Evolutionary conservation across 2,888 invertebrate genomes (phyloP).

Genomic region (Boloria selene): DNA sequence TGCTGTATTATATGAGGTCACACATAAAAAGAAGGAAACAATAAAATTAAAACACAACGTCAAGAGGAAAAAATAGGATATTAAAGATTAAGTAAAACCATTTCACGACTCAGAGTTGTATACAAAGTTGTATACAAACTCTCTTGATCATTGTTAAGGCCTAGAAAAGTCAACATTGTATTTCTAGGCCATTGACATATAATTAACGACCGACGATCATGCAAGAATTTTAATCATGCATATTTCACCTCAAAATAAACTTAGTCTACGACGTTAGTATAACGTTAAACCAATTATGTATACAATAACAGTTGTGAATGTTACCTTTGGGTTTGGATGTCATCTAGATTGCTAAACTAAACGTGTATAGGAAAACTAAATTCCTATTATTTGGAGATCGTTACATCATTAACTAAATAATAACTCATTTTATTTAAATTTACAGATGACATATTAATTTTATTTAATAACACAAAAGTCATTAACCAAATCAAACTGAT

Average conservation of each 20-base stretch:
- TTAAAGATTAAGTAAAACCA: constrained; percentile 49
- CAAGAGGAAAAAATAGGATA: constrained; percentile 55
- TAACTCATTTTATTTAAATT: no score
- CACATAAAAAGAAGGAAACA: constrained; percentile 54
- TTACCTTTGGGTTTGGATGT: constrained; percentile 31
- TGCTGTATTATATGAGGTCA: constrained; percentile 78
- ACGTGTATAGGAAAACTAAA: constrained; percentile 10
- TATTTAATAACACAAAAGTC: not conserved
- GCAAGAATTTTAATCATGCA: constrained; percentile 42
- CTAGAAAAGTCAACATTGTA: not conserved
- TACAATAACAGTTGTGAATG: constrained; percentile 20
- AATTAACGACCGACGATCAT: constrained; percentile 36
- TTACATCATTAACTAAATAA: constrained; percentile 18
- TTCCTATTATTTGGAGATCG: constrained; percentile 14
- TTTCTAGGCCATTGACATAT: constrained; percentile 11
- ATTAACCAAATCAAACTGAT: constrained; percentile 11
- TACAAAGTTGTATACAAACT: constrained; percentile 17
- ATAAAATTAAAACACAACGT: constrained; percentile 55
- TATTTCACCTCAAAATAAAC: constrained; percentile 41
- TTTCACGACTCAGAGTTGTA: constrained; percentile 41
- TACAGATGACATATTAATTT: not conserved
- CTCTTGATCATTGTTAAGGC: not conserved
- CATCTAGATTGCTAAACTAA: constrained; percentile 31
- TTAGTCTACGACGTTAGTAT: constrained; percentile 33
- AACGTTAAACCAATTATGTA: constrained; percentile 24